These are phyloP conservation scores for Gouania willdenowi DNA, from an alignment of 2,797 vertebrate genomes.

Conservation along the genomic window DNA sequence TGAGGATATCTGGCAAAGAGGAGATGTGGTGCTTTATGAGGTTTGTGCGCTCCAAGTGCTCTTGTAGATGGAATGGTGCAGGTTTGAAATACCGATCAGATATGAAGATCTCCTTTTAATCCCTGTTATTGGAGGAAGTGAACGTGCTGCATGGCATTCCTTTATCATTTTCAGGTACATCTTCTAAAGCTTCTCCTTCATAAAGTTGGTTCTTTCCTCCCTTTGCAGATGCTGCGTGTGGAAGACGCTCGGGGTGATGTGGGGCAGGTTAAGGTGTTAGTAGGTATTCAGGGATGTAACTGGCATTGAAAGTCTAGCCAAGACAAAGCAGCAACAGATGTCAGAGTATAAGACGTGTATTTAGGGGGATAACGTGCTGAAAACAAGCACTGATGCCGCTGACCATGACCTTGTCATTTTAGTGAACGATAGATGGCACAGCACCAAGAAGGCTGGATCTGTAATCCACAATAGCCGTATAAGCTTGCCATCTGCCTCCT, in stretches of 20 bases:
- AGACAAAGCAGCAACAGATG: slow-evolving; percentile 24
- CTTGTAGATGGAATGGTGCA: too few relatives aligned
- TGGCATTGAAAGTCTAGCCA: neutral
- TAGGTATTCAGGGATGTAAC: slow-evolving; percentile 6
- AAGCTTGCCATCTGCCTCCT: slow-evolving; percentile 31
- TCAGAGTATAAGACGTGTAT: slow-evolving; percentile 11
- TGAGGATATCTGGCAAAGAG: too few relatives aligned
- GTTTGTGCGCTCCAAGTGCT: too few relatives aligned
- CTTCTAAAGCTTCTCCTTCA: too few relatives aligned
- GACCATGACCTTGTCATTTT: slow-evolving; percentile 26
- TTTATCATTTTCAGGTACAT: too few relatives aligned
- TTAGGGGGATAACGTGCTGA: slow-evolving; percentile 19
- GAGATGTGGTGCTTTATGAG: too few relatives aligned
- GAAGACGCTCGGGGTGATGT: too few relatives aligned
- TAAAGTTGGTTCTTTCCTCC: too few relatives aligned
- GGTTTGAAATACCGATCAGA: too few relatives aligned
- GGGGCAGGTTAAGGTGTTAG: slow-evolving; percentile 10
- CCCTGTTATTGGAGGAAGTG: too few relatives aligned
- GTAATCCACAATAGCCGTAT: slow-evolving; percentile 41
- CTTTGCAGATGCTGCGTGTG: neutral
- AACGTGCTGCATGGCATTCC: too few relatives aligned
- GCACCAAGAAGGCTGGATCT: slow-evolving; percentile 14
- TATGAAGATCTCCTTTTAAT: too few relatives aligned
- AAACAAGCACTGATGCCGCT: slow-evolving; percentile 9
- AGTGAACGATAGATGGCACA: slow-evolving; percentile 13